Percentiles rank a stretch among this genome's conserved stretches.
Conservation (phyloP, 2,113 vertebrate species). For the Gnathonemus longibarbis region DNA sequence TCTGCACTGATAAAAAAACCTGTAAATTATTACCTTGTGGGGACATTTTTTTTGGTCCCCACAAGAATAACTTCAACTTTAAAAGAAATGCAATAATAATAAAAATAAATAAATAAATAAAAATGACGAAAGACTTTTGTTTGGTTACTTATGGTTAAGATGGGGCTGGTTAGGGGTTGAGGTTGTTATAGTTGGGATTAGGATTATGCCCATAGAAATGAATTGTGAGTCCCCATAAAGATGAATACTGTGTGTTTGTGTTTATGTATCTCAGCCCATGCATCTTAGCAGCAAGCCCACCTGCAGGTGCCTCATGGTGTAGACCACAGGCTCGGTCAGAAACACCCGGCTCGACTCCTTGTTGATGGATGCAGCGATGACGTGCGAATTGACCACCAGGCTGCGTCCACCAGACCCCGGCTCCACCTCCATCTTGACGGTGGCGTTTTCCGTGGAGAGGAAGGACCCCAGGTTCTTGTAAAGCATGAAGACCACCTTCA, state of each 20-base stretch:
- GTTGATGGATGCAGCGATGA: constrained; percentile 86
- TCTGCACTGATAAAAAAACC: neutral
- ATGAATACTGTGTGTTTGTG: neutral
- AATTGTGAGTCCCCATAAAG: too few species aligned
- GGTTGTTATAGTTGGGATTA: neutral
- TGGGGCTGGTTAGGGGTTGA: neutral
- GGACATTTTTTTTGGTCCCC: neutral
- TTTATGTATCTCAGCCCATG: neutral
- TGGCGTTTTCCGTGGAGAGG: constrained; percentile 84
- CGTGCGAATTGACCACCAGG: constrained; percentile 80
- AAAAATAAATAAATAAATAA: too few species aligned
- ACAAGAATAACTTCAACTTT: neutral
- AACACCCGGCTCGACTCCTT: constrained; percentile 88
- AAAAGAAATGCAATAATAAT: neutral
- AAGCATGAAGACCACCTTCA: constrained; percentile 85
- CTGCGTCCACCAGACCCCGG: constrained; percentile 47
- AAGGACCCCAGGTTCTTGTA: constrained; percentile 89
- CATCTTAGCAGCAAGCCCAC: constrained; percentile 41
- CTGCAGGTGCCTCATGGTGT: constrained; percentile 80
- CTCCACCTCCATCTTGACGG: constrained; percentile 75
- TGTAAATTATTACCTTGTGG: neutral
- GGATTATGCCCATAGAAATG: neutral
- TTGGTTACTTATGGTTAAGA: neutral
- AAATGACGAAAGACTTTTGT: neutral
- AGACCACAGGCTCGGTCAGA: constrained; percentile 83